Evolutionary conservation across 2,113 vertebrate genomes (phyloP).

Genomic region (Setophaga kirtlandii): DNA sequence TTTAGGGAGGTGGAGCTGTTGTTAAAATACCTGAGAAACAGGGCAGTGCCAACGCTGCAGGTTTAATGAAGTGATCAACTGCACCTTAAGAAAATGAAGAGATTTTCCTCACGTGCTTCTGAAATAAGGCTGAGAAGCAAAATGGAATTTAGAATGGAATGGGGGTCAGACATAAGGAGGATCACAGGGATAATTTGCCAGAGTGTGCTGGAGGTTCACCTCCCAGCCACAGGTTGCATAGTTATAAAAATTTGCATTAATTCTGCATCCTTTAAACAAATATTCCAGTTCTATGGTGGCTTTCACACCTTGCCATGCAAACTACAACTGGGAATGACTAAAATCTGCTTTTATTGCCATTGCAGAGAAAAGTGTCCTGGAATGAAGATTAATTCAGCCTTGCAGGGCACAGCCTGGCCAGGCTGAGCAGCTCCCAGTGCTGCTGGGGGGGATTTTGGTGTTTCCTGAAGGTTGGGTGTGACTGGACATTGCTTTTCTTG

Average conservation of each 20-base stretch:
- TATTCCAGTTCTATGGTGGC: background rate
- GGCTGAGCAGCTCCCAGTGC: rapidly evolving
- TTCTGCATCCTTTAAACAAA: background rate
- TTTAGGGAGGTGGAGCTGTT: background rate
- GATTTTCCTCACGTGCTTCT: too few species aligned
- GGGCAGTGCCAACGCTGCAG: background rate
- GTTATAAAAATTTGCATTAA: background rate
- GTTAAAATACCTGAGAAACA: background rate
- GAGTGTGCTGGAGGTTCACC: background rate
- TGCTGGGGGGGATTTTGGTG: background rate
- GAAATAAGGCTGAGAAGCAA: too few species aligned
- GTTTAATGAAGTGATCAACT: too few species aligned
- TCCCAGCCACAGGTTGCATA: background rate
- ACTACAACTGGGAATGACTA: background rate
- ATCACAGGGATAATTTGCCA: background rate
- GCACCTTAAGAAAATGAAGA: too few species aligned
- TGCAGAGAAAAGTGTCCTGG: background rate
- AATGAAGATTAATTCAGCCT: background rate
- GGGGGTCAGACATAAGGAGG: too few species aligned
- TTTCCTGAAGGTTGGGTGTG: background rate
- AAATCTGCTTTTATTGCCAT: background rate
- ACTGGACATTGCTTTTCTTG: background rate
- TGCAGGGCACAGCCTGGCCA: rapidly evolving
- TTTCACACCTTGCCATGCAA: background rate
- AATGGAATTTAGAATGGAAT: too few species aligned